phyloP scores from a whole-genome alignment of 2,888 invertebrate species.

The Leucania comma region DNA sequence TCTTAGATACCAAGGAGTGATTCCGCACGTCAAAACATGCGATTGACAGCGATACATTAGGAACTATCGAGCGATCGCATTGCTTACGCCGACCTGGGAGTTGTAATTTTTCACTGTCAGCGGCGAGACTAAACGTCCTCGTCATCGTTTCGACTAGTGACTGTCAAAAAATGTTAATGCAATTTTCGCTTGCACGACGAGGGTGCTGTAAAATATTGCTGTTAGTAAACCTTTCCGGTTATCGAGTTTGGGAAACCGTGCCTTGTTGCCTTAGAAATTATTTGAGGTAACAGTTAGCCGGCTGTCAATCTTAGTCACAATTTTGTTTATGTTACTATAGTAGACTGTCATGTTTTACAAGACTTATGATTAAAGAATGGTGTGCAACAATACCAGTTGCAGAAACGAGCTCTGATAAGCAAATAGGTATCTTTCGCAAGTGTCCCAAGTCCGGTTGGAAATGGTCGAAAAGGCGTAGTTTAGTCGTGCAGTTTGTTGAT shows the following conservation, averaged over 20 bases:
- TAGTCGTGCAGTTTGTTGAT: slow-evolving; percentile 72
- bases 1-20: slow-evolving; percentile 82
- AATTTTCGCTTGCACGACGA: slow-evolving; percentile 80
- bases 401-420: slow-evolving; percentile 61
- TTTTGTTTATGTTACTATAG: slow-evolving; percentile 65
- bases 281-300: slow-evolving; percentile 70
- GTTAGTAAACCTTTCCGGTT: slow-evolving; percentile 68
- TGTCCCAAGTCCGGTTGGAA: slow-evolving; percentile 69
- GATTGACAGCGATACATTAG: slow-evolving; percentile 89
- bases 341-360: slow-evolving; percentile 73
- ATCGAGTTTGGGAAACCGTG: slow-evolving; percentile 65
- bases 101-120: slow-evolving; percentile 89
- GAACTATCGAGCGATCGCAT: slow-evolving; percentile 86
- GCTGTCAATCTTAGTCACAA: slow-evolving; percentile 67
- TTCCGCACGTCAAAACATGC: slow-evolving; percentile 86
- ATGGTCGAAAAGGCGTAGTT: slow-evolving; percentile 73
- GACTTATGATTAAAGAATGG: slow-evolving; percentile 72
- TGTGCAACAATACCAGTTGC: slow-evolving; percentile 71
- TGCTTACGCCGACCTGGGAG: slow-evolving; percentile 79
- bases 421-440: slow-evolving; percentile 70
- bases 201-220: slow-evolving; percentile 79
- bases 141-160: slow-evolving; percentile 87
- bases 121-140: slow-evolving; percentile 84
- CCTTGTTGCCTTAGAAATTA: slow-evolving; percentile 73
- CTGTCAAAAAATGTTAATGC: slow-evolving; percentile 87